Evolutionary conservation across 1,140 invertebrate genomes (phyloP), one percentile per base, ranked within the genome.

Genomic region (Neodiprion virginianus): DNA sequence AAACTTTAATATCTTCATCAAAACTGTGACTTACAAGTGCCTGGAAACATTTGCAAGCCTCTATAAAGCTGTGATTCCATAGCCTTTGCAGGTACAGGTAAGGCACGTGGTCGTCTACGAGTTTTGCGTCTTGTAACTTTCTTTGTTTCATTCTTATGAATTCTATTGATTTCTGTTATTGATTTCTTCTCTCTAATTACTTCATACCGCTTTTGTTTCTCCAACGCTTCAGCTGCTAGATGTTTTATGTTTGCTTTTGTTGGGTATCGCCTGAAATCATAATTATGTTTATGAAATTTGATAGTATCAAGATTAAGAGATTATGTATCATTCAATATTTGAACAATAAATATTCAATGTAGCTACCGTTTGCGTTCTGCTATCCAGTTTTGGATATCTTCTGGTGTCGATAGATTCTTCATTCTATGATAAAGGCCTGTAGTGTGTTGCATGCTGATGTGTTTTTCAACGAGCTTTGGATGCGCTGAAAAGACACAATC

Each of bases 301-400:
- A 74, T 72, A 74, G 72, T 49, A 75, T 48, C 14, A 21, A 68
- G 21, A 28, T 75, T 1, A 74, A 68, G 66, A 23, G 3, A 48
- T 23, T 66, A 70, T 67, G 17, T 68, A 48, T 8, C 21, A 61
- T 48, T 72, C 28, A 40, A 40, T 40, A 40, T 5, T 48, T 67
- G 10, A 50, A 48, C 61, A 17, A 8, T 67, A 69, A 7, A 48
- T 65, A 74, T 47, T 17, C n/a, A 77, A 83, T 83, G 28, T 40
- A 40, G 28, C 28, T 40, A 92, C 87, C 90, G 94, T 84, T 93
- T 95, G 73, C 96, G 90, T 78, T 97, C 95, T 69, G 90, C 91
- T 72, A 91, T 92, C 95, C 95, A 97, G 85, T 95, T 95, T 69
- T 92, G 83, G 77, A 97, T 93, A 75, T 97, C 95, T 84, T 96